Evolutionary conservation across 2,888 invertebrate species (phyloP).

Genomic region (Loripinus fragilis): DNA sequence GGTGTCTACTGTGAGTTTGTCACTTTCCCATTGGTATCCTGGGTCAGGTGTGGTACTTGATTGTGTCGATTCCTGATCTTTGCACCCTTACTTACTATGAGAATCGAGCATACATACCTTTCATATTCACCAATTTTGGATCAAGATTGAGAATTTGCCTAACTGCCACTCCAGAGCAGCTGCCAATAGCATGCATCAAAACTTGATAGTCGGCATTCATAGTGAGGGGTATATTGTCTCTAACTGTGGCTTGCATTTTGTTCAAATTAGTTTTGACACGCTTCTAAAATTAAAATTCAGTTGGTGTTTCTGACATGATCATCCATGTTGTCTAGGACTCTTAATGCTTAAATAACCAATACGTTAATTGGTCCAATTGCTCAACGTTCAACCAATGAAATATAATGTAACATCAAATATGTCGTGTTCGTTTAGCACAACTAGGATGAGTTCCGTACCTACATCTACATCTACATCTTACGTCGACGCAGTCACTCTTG

Average conservation of each 20-base stretch:
- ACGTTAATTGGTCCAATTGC: background rate
- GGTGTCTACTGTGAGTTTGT: no score
- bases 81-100: no score
- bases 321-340: slow-evolving; percentile 1
- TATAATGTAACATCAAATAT: background rate
- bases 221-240: background rate
- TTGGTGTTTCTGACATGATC: background rate
- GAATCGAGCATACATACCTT: no score
- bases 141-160: slow-evolving; percentile 67
- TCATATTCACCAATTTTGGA: slow-evolving; percentile 63
- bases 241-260: background rate
- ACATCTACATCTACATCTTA: no score
- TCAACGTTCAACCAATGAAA: background rate
- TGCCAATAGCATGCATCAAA: slow-evolving; percentile 72
- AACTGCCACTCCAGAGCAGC: slow-evolving; percentile 66
- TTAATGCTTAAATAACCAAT: background rate
- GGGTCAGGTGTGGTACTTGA: no score
- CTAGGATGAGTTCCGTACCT: no score
- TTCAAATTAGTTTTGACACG: background rate
- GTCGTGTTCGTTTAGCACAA: background rate
- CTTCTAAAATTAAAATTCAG: background rate
- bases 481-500: no score
- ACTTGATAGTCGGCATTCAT: slow-evolving; percentile 67
- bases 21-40: no score
- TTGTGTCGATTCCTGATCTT: no score